Percentiles rank a stretch among this genome's conserved stretches.
phyloP scores from a whole-genome alignment of 2,797 vertebrate genomes.

The Urocyon cinereoargenteus region DNA sequence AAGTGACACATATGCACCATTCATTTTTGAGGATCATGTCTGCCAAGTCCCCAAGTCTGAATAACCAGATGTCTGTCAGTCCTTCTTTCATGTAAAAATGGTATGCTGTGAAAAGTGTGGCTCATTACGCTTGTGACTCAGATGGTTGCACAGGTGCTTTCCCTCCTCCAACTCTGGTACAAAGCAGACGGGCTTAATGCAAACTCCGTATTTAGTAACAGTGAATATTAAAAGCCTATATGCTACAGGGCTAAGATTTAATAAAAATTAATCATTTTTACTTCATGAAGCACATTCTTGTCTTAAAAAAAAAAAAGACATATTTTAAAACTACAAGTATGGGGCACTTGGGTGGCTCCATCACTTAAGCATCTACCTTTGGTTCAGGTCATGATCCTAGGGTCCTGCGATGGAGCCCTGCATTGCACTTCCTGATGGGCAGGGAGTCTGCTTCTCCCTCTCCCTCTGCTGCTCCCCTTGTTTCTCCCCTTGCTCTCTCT shows the following conservation, averaged over 20 bases:
- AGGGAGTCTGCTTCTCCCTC: no score
- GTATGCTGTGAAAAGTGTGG: not conserved
- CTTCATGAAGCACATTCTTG: not conserved
- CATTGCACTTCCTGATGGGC: no score
- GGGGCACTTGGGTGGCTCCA: no score
- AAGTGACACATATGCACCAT: not conserved
- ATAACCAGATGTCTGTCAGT: not conserved
- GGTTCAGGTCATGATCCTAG: no score
- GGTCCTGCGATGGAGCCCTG: no score
- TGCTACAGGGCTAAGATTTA: not conserved
- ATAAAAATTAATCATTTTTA: not conserved
- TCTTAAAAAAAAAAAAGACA: not conserved
- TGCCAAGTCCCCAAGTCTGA: not conserved
- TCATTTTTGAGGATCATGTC: not conserved
- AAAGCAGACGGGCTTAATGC: not conserved
- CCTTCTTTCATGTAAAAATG: not conserved
- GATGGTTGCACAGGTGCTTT: not conserved
- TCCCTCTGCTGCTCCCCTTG: no score
- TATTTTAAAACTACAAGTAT: not conserved
- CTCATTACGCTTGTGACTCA: not conserved
- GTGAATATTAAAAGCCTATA: not conserved
- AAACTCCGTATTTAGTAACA: not conserved
- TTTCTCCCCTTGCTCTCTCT: no score
- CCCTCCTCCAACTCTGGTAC: not conserved
- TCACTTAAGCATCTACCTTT: no score